phyloP scores from a whole-genome alignment of 2,797 vertebrate species.

The Hemibagrus guttatus region DNA sequence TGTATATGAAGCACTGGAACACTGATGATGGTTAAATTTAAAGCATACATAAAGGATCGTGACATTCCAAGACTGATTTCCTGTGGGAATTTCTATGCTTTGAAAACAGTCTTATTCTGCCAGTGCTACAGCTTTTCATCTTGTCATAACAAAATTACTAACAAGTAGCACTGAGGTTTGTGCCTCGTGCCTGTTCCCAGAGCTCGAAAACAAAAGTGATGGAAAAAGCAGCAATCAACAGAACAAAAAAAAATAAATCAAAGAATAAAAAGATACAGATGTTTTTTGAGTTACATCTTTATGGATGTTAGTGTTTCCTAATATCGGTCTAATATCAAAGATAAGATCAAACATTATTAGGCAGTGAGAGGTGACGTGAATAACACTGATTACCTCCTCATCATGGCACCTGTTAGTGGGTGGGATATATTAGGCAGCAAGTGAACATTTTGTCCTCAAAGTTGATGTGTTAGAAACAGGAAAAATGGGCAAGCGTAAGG shows the following conservation, averaged over 20 bases:
- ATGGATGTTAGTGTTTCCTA: neutral
- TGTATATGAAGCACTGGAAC: neutral
- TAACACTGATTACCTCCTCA: too few species aligned
- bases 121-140: constrained; percentile 15
- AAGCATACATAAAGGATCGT: neutral
- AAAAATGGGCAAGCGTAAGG: too few species aligned
- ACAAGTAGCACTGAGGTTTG: constrained; percentile 15
- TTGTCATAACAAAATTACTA: constrained; percentile 37
- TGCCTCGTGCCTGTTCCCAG: neutral
- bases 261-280: neutral
- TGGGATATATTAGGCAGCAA: too few species aligned
- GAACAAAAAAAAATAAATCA: neutral
- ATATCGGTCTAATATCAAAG: neutral
- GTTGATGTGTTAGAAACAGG: too few species aligned
- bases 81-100: constrained; percentile 15
- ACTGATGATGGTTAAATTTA: neutral
- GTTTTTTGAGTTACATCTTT: neutral
- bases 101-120: constrained; percentile 8
- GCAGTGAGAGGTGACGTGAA: too few species aligned
- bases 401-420: too few species aligned
- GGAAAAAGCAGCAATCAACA: constrained; percentile 9
- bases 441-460: too few species aligned
- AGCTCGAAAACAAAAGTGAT: neutral
- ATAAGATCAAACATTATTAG: neutral
- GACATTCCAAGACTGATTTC: constrained; percentile 12